Evolutionary conservation across 2,888 invertebrate species (phyloP), one percentile per base, ranked within the genome.

Genomic region (Microctonus aethiopoides): DNA sequence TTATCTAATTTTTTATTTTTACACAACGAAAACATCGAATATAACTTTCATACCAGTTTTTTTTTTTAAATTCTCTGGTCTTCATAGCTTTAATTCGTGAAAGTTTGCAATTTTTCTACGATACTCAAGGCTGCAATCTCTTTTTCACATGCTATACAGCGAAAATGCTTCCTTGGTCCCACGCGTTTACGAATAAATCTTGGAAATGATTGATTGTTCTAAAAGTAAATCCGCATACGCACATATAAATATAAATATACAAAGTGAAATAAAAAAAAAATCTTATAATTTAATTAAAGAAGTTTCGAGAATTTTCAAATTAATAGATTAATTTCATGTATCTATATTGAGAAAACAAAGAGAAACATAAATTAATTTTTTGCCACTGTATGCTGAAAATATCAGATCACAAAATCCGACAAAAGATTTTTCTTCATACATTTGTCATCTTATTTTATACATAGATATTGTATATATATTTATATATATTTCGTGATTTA

Each of bases 91-190:
- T 10, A 57, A 20, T n/a, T 34, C 16, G 10, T 57, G 10, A 20
- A 57, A 57, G 9, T 16, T 57, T 57, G 46, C 11, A n/a, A 20
- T 39, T 34, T 11, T n/a, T 56, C 56, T 34, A 34, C 22, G 32
- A 56, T 16, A 41, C 39, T 62, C 29, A 41, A 62, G 26, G 26
- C 41, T 62, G 16, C 39, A 24, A 46, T 41, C n/a, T 46, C 26
- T 13, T 60, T 54, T 26, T 54, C 54, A 54, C 54, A 2, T 60
- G 51, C 1, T 26, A 56, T 24, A n/a, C 16, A 24, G 24, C 26
- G 24, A 10, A 62, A 24, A 56, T 56, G 11, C 57, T 32, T 24
- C 34, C 46, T 63, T 68, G 68, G 68, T 68, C 68, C 68, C 68
- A 63, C 54, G 34, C 63, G 41, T 63, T 63, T 20, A 46, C 20